phyloP scores from a whole-genome alignment of 2,113 vertebrate species.

The Rhadina sibilatrix region DNA sequence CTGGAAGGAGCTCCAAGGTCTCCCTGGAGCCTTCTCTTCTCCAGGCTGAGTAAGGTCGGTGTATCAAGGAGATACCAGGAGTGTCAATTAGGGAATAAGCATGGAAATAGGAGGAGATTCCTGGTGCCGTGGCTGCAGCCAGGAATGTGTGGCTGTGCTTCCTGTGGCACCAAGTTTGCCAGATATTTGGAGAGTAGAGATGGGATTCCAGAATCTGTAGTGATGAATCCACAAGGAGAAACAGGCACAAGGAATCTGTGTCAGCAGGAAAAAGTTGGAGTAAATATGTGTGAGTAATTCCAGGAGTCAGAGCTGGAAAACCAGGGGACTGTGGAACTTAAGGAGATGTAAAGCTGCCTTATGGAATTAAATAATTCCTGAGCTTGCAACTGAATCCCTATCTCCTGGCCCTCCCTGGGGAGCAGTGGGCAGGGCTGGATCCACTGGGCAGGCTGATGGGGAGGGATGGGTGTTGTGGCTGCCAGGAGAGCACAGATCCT shows the following conservation, averaged over 20 bases:
- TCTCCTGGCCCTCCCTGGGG: background rate
- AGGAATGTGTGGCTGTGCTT: accelerated
- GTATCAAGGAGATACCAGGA: background rate
- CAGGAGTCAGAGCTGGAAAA: background rate
- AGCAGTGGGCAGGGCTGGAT: background rate
- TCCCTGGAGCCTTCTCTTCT: background rate
- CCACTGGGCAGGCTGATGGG: too few species aligned
- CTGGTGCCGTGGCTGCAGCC: background rate
- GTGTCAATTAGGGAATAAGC: background rate
- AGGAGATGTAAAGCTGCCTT: background rate
- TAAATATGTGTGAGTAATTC: background rate
- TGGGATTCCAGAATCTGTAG: background rate
- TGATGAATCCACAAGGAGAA: background rate
- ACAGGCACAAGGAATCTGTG: background rate
- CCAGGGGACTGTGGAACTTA: background rate
- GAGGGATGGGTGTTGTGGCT: background rate
- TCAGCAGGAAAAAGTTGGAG: background rate
- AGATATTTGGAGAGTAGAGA: background rate
- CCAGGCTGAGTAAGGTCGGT: background rate
- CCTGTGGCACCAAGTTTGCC: background rate
- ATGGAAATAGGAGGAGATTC: background rate
- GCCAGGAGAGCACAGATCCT: background rate
- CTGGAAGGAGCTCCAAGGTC: background rate
- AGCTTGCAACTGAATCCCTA: background rate
- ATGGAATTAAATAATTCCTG: background rate